phyloP scores from a whole-genome alignment of 2,113 vertebrate species.

The Oenanthe melanoleuca region DNA sequence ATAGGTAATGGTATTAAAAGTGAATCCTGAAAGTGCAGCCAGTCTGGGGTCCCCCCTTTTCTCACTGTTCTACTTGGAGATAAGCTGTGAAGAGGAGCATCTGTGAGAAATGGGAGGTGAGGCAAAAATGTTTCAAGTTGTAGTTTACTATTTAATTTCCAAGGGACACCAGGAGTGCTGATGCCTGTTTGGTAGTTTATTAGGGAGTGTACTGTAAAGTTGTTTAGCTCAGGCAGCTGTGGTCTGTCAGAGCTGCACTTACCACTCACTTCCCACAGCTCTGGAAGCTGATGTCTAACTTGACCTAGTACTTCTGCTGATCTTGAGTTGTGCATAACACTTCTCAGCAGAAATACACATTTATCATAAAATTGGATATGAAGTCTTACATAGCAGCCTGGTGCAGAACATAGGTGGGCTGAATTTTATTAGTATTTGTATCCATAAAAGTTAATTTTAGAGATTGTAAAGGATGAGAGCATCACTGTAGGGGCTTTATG shows the following conservation, averaged over 20 bases:
- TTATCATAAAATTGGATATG: neutral
- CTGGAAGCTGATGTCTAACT: neutral
- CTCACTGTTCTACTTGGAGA: neutral
- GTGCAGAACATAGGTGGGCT: neutral
- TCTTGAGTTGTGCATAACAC: neutral
- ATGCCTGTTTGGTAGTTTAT: neutral
- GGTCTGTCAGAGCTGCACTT: neutral
- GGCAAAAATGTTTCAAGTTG: neutral
- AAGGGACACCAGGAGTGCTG: neutral
- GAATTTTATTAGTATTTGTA: neutral
- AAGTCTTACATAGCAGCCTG: neutral
- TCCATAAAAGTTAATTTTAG: neutral
- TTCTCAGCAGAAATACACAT: neutral
- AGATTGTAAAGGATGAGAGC: neutral
- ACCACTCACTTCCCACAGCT: fast-evolving
- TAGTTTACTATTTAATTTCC: neutral
- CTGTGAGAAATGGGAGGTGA: neutral
- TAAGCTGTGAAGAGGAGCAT: slow-evolving; percentile 36
- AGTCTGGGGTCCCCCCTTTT: neutral
- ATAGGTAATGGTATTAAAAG: slow-evolving; percentile 22
- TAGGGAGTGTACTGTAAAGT: neutral
- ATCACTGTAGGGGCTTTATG: neutral
- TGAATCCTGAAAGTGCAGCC: neutral
- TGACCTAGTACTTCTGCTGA: neutral
- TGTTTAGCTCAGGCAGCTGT: neutral